Percentiles rank a stretch among this genome's conserved stretches.
phyloP scores from a whole-genome alignment of 2,888 invertebrate species.

The Cryptosula pallasiana region DNA sequence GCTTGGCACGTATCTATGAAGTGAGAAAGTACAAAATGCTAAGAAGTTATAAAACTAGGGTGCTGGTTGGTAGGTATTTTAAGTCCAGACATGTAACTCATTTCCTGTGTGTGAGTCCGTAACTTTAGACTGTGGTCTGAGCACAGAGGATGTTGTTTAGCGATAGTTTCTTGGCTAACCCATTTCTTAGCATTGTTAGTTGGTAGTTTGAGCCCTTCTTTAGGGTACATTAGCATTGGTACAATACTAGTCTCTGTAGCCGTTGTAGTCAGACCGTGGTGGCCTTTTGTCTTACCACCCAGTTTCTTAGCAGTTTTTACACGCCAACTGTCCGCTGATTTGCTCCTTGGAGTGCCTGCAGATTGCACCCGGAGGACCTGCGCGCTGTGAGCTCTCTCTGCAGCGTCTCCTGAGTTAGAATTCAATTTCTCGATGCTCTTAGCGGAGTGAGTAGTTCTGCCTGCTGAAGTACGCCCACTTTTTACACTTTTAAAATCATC shows the following conservation, averaged over 20 bases:
- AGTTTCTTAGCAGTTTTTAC: conserved; percentile 32
- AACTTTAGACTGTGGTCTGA: neutral
- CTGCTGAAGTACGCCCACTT: conserved; percentile 13
- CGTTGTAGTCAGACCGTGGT: conserved; percentile 33
- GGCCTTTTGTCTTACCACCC: conserved; percentile 30
- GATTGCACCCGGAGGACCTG: neutral
- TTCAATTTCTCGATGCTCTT: neutral
- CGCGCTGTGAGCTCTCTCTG: conserved; percentile 29
- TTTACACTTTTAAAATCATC: neutral
- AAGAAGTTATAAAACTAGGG: too few relatives aligned
- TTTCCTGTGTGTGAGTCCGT: conserved; percentile 14
- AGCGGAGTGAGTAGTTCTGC: conserved; percentile 4
- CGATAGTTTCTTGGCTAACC: conserved; percentile 14
- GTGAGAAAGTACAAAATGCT: too few relatives aligned
- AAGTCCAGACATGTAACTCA: neutral
- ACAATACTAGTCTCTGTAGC: conserved; percentile 36
- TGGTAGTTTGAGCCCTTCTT: conserved; percentile 15
- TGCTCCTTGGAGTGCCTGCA: conserved; percentile 31
- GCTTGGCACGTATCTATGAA: too few relatives aligned
- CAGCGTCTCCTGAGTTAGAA: conserved; percentile 27
- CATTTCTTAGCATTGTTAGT: neutral
- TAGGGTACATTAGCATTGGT: conserved; percentile 48
- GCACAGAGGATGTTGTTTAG: conserved; percentile 22
- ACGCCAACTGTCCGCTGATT: conserved; percentile 32
- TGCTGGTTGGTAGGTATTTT: too few relatives aligned